These are phyloP conservation scores for Rotaria magnacalcarata DNA, from an alignment of 2,888 invertebrate genomes.

Conservation along the genomic window DNA sequence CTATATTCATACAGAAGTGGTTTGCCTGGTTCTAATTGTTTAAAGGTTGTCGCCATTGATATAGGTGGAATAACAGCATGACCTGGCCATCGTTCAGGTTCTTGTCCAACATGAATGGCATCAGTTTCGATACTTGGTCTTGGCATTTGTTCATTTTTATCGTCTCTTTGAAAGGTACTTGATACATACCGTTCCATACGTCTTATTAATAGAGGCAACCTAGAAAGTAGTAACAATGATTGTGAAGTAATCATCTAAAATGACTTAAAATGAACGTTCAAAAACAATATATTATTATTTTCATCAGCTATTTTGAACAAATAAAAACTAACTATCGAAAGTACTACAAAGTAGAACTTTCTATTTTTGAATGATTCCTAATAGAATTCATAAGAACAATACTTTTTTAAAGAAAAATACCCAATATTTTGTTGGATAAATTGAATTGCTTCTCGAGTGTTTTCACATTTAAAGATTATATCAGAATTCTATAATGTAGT, in stretches of 20 bases:
- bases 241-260: background rate
- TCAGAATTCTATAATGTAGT: too few species aligned
- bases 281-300: too few species aligned
- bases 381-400: too few species aligned
- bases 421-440: too few species aligned
- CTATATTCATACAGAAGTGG: conserved; percentile 84
- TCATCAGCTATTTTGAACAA: too few species aligned
- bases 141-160: background rate
- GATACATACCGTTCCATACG: background rate
- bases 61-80: conserved; percentile 80
- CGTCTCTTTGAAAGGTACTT: background rate
- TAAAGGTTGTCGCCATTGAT: conserved; percentile 82
- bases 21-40: conserved; percentile 78
- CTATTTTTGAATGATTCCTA: too few species aligned
- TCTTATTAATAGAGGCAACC: background rate
- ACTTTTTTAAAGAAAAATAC: too few species aligned
- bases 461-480: too few species aligned
- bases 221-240: background rate
- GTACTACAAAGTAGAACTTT: too few species aligned
- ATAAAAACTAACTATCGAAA: too few species aligned
- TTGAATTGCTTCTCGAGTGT: too few species aligned
- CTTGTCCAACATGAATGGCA: conserved; percentile 73
- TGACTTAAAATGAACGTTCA: background rate
- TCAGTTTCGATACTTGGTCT: conserved; percentile 37
- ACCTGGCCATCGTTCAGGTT: conserved; percentile 75